Evolutionary conservation across 2,888 invertebrate species (phyloP), one percentile per base, ranked within the genome.

Genomic region (Trichacis sp.): DNA sequence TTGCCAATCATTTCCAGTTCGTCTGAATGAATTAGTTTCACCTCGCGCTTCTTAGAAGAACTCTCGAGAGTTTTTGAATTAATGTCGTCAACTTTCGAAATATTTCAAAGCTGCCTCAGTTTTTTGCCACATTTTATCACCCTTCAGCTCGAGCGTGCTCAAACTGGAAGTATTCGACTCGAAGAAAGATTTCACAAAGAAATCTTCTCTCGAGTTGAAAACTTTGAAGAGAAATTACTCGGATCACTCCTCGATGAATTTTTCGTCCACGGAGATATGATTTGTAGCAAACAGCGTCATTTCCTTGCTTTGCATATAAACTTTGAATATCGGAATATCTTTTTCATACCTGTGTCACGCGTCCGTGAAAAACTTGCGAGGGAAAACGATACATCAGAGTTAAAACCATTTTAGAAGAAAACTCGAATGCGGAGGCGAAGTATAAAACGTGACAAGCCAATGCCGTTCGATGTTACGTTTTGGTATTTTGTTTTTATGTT

Each of bases 21-120:
- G 33, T 33, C 33, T 15, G 33, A 48, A 33, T 33, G 15, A 33
- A 48, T 33, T 48, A 20, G 33, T 48, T 20, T 48, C 33, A 15
- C 17, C 5, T 14, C 9, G 8, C 12, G 33, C 48, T 19, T 43
- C 18, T 11, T 6, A 1, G 11, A 12, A 43, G 19, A 43, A 43
- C 19, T 19, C 15, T 14, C 43, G 19, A 33, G 56, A 51, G 50
- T 61, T 54, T 51, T 29, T 38, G 53, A 63, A 67, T 67, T 63
- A 62, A 67, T 63, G 59, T 59, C 59, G 40, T 55, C 40, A 58
- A 59, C 61, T 66, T 59, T 54, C 40, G 49, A 33, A 42, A 62
- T 66, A 66, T 55, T 62, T 65, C 57, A 57, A 50, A 57, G 42
- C 30, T 20, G 12, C 15, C 12, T 17, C 29, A 42, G 43, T 56